A percentile compares a stretch with the other conserved stretches of the same genome.
Conservation (phyloP, 1,140 invertebrate species). For the Sycobia sp. region DNA sequence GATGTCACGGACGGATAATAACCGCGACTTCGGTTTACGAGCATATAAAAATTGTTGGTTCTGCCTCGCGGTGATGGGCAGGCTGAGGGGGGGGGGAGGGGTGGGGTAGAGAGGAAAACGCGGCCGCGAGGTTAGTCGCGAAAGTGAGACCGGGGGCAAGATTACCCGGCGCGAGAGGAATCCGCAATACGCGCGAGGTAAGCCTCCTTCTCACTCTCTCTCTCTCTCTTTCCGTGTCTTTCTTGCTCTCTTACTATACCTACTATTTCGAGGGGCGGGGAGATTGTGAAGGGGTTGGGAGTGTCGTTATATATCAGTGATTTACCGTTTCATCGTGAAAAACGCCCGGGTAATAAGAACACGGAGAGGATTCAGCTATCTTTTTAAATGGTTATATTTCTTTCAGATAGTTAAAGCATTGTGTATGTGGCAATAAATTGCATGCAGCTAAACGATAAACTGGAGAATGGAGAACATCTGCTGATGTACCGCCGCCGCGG, state of each 20-base stretch:
- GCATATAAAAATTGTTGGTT: constrained; percentile 39
- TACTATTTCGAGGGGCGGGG: too few species aligned
- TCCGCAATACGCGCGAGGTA: constrained; percentile 1
- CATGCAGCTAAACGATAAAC: too few species aligned
- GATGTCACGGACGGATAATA: constrained; percentile 36
- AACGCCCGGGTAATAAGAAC: constrained; percentile 14
- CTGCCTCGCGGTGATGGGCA: too few species aligned
- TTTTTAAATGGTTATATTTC: neutral
- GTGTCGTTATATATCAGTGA: constrained; percentile 8
- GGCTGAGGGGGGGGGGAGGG: neutral
- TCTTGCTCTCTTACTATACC: too few species aligned
- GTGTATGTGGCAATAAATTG: too few species aligned
- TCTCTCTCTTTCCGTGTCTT: too few species aligned
- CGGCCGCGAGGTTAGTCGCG: constrained; percentile 27
- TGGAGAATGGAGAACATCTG: too few species aligned
- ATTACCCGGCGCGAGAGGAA: constrained; percentile 21
- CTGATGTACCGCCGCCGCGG: too few species aligned
- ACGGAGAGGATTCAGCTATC: neutral
- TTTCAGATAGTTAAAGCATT: neutral
- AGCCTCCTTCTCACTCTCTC: constrained; percentile 2
- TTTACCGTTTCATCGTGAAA: constrained; percentile 17
- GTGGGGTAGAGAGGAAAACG: neutral
- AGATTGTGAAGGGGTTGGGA: too few species aligned
- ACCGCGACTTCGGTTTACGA: constrained; percentile 31
- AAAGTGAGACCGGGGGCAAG: constrained; percentile 32